phyloP scores from a whole-genome alignment of 2,888 invertebrate genomes.

The Pecten maximus region DNA sequence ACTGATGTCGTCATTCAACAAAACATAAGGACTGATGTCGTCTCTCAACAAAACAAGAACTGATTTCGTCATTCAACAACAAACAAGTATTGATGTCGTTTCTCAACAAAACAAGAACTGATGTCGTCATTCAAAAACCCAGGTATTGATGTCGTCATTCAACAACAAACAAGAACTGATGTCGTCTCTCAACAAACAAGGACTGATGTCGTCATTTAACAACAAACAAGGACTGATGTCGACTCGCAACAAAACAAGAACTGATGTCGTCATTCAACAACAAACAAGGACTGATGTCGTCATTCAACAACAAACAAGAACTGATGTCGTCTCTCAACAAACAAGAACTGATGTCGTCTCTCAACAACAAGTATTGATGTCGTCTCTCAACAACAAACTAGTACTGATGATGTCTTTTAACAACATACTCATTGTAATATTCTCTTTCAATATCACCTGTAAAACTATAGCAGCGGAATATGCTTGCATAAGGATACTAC shows the following conservation, averaged over 20 bases:
- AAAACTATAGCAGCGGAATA: neutral
- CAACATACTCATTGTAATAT: too few species aligned
- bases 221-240: neutral
- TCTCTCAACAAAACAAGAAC: too few species aligned
- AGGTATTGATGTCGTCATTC: neutral
- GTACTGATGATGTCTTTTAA: too few species aligned
- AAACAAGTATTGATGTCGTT: neutral
- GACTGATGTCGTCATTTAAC: neutral
- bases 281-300: neutral
- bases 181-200: neutral
- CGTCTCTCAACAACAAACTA: neutral
- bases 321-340: neutral
- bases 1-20: neutral
- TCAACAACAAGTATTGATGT: neutral
- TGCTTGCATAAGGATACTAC: neutral
- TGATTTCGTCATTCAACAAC: neutral
- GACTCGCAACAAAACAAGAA: too few species aligned
- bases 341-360: too few species aligned
- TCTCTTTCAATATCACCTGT: neutral
- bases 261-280: neutral
- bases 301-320: neutral
- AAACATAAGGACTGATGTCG: neutral
- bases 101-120: neutral
- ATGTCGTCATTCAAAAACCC: too few species aligned
- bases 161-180: too few species aligned